Base-by-base conservation (phyloP, 2,113 vertebrate genomes). In the Rhynchomys soricoides region DNA sequence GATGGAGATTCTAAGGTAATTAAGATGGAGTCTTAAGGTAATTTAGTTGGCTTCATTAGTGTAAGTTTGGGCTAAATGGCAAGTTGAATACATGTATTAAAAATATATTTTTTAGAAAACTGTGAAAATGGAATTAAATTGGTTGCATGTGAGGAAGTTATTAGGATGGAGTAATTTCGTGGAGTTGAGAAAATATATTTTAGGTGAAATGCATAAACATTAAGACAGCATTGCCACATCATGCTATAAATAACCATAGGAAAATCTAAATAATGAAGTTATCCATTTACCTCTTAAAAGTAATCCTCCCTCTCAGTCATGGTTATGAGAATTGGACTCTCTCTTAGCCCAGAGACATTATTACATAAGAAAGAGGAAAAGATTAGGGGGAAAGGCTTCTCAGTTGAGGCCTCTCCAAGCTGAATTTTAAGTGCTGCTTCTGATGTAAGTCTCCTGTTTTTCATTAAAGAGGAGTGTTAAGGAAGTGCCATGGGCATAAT, bases 361-460 rank as follows among this genome's bases (percentile, higher is more conserved):
- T 95, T 89, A 94, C 73, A 50, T 29, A 95, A 91, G n/a, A 95
- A 95, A 95, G 73, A 75, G 73, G 81, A 86, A 97, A 91, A 90
- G 86, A 92, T 91, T 87, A 90, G 73, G 52, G 48, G 13, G 17
- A 71, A 89, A 55, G 77, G 15, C 13, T 57, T 82, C 88, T 91
- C 34, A 96, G 87, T 91, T 96, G 57, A 97, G 82, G 57, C 40
- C 64, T 97, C 93, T 97, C 85, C 78, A 96, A 77, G 93, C 96
- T 93, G 91, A 97, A 98, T 98, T 97, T 97, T 95, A 98, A 98
- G 57, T 96, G 79, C 64, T 97, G 48, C 86, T 97, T 96, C 79
- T 97, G 86, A 97, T 94, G 43, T 79, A 40, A 94, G 90, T 95
- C 97, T 96, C 3, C 93, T 86, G 70, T 90, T n/a, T 97, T 95